A percentile compares a stretch with the other conserved stretches of the same genome.
phyloP scores from a whole-genome alignment of 1,140 invertebrate genomes.

The Hycleus phaleratus region DNA sequence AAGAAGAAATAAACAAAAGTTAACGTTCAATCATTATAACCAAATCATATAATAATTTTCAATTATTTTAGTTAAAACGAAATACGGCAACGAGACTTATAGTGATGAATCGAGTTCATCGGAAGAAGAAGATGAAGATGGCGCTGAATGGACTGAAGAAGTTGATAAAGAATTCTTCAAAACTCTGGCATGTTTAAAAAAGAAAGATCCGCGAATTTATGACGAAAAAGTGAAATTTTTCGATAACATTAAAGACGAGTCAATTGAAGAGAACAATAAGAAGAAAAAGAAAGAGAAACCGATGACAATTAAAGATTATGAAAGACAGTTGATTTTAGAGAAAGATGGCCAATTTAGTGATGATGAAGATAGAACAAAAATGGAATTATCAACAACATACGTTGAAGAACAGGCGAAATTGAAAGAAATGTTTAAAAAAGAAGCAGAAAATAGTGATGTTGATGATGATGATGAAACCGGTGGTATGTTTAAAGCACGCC shows the following conservation, averaged over 20 bases:
- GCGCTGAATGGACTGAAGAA: slow-evolving; percentile 51
- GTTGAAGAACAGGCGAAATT: slow-evolving; percentile 62
- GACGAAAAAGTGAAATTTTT: slow-evolving; percentile 71
- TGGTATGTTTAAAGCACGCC: slow-evolving; percentile 50
- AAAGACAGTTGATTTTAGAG: slow-evolving; percentile 67
- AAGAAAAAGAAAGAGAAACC: slow-evolving; percentile 49
- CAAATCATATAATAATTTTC: slow-evolving; percentile 2
- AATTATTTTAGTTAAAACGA: slow-evolving; percentile 57
- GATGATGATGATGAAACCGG: slow-evolving; percentile 47
- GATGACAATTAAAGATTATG: slow-evolving; percentile 71
- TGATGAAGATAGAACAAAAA: slow-evolving; percentile 37
- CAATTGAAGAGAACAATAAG: slow-evolving; percentile 33
- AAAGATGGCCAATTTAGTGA: slow-evolving; percentile 54
- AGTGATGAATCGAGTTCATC: slow-evolving; percentile 37
- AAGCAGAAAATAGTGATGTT: slow-evolving; percentile 45
- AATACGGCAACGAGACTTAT: slow-evolving; percentile 53
- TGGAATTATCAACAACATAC: slow-evolving; percentile 46
- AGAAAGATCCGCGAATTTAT: slow-evolving; percentile 83
- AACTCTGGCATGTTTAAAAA: slow-evolving; percentile 76
- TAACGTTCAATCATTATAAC: slow-evolving; percentile 30
- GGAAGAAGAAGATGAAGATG: slow-evolving; percentile 54
- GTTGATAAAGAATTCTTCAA: slow-evolving; percentile 82
- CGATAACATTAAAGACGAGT: slow-evolving; percentile 40
- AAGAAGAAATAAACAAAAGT: slow-evolving; percentile 82
- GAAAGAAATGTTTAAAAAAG: slow-evolving; percentile 57